Evolutionary conservation across 1,140 invertebrate genomes (phyloP).

Genomic region (Mylabris phalerata): DNA sequence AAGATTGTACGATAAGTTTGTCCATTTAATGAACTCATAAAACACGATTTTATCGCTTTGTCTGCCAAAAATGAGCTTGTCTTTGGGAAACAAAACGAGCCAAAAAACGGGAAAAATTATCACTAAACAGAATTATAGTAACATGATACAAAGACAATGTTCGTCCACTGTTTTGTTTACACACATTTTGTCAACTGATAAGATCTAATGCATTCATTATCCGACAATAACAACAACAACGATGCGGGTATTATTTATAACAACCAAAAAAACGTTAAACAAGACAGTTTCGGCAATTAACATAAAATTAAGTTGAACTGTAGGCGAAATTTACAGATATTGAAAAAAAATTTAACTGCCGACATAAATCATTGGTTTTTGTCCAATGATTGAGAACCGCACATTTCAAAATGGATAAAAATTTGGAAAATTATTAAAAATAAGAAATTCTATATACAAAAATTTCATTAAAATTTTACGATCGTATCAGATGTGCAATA

Average conservation of each 20-base stretch:
- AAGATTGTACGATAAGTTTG: too few species aligned
- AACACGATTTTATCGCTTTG: slow-evolving; percentile 5
- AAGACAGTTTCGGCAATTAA: too few species aligned
- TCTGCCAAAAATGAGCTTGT: slow-evolving; percentile 6
- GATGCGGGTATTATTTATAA: not conserved
- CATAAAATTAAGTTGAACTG: not conserved
- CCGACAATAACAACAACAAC: not conserved
- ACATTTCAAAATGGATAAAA: not conserved
- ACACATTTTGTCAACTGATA: slow-evolving; percentile 8
- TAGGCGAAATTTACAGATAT: not conserved
- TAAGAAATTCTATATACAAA: slow-evolving; percentile 1
- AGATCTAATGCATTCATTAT: not conserved
- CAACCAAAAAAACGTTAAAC: not conserved
- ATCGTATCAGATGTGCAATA: slow-evolving; percentile 8
- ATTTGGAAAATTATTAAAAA: slow-evolving; percentile 1
- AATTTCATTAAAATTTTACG: slow-evolving; percentile 9
- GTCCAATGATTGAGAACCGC: not conserved
- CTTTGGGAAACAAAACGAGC: slow-evolving; percentile 4
- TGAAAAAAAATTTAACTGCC: not conserved
- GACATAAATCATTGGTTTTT: not conserved
- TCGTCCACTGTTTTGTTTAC: not conserved
- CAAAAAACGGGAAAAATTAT: not conserved
- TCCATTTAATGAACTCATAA: slow-evolving; percentile 7
- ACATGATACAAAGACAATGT: too few species aligned
- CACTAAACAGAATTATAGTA: not conserved